Base-by-base conservation (phyloP, 2,888 invertebrate species). In the Tricholauxania praeusta region DNA sequence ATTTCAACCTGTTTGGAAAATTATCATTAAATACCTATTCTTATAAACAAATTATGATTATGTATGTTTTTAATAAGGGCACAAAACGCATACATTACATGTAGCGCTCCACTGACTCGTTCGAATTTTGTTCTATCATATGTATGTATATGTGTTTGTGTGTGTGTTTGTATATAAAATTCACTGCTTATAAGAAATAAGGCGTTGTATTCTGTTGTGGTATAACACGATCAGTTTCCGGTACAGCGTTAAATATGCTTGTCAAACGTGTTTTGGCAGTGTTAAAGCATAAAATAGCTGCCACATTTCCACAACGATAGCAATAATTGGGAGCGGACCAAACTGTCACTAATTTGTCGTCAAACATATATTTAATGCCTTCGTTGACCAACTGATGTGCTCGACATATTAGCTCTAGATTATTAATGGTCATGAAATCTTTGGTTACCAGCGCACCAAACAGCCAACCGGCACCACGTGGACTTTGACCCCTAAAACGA, bases 241-340 rank as follows among this genome's bases (percentile, higher is more conserved):
- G 98, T 70, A 99, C 99, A 52, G 99, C 99, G 80, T 94, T 91
- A 88, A 99, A 99, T 82, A 98, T 90, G 88, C 96, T 96, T 22
- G 95, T 91, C 80, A 91, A 91, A 84, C 93, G 91, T 79, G 93
- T 92, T 78, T 94, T 93, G 10, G 93, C 92, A 75, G 93, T 92
- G 75, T 92, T 91, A 86, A 99, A 96, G 86, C 95, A 94, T 84
- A 99, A 89, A 82, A 99, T 98, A 67, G 99, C 97, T 6, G 99
- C 99, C 71, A 98, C 93, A 87, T 99, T 99, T 63, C 99, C 99
- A 86, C 99, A 99, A 17, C 99, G 93, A 87, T 99, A 99, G 88
- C 99, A 99, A 88, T 99, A 99, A 89, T 99, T 99, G 6, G 99
- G 99, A 7, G 99, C 99, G 17, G 99, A 98, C 97, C 99, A 99